Evolutionary conservation across 2,888 invertebrate genomes (phyloP).

Genomic region (Pandemis cinnamomeana): DNA sequence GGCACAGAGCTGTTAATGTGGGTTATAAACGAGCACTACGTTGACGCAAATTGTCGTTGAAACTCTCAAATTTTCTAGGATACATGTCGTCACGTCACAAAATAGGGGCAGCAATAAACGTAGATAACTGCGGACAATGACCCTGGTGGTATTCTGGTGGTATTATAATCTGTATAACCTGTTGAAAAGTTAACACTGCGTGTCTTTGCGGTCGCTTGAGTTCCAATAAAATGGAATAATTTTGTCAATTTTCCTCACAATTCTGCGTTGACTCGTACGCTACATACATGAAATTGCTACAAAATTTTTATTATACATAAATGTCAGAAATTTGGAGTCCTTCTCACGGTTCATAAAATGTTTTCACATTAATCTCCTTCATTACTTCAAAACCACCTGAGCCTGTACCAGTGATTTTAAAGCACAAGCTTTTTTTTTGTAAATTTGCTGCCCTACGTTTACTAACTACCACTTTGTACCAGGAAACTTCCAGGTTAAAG

Average conservation of each 20-base stretch:
- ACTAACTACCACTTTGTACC: not conserved
- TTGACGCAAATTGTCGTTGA: slow-evolving; percentile 8
- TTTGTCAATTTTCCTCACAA: not conserved
- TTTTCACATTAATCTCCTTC: not conserved
- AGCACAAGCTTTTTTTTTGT: not conserved
- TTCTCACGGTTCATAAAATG: not conserved
- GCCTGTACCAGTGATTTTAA: not conserved
- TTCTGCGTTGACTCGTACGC: not conserved
- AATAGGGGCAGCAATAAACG: slow-evolving; percentile 31
- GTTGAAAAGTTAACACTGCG: slow-evolving; percentile 39
- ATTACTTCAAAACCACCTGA: not conserved
- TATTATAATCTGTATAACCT: slow-evolving; percentile 36
- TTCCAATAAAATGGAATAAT: slow-evolving; percentile 10
- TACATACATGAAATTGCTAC: not conserved
- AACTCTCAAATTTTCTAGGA: slow-evolving; percentile 10
- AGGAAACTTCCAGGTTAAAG: too few relatives aligned
- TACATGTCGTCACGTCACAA: slow-evolving; percentile 43
- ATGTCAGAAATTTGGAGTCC: not conserved
- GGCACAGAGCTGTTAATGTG: not conserved
- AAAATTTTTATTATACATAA: not conserved
- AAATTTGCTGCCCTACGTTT: not conserved
- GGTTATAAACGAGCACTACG: not conserved
- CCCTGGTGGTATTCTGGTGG: slow-evolving; percentile 25
- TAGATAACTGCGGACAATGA: slow-evolving; percentile 29
- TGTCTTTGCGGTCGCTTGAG: slow-evolving; percentile 10